These are phyloP conservation scores for Entelurus aequoreus DNA, from an alignment of 2,113 vertebrate species.

Conservation along the genomic window DNA sequence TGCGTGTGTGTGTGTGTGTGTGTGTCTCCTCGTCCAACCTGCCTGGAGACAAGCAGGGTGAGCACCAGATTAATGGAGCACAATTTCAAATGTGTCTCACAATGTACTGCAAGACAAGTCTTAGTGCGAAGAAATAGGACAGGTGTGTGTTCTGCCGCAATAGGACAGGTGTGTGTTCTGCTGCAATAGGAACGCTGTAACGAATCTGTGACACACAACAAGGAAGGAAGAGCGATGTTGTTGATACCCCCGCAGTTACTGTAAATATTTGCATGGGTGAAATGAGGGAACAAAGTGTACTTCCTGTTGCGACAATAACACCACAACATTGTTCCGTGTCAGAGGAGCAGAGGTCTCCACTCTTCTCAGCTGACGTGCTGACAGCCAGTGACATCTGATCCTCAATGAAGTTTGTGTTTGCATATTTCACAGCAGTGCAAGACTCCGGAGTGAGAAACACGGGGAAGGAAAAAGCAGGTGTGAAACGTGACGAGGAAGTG, in stretches of 20 bases:
- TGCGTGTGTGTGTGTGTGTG: slow-evolving; percentile 34
- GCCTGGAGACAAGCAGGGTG: slow-evolving; percentile 50
- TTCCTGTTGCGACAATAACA: slow-evolving; percentile 56
- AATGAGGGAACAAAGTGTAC: slow-evolving; percentile 64
- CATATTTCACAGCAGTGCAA: neutral
- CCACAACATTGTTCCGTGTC: neutral
- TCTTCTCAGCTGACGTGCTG: neutral
- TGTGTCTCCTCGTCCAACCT: slow-evolving; percentile 42
- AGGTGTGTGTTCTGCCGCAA: too few relatives aligned
- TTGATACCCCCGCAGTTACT: slow-evolving; percentile 56
- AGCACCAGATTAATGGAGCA: slow-evolving; percentile 49
- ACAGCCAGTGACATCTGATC: neutral
- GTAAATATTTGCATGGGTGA: slow-evolving; percentile 69
- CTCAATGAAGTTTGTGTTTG: neutral
- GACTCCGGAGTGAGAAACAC: too few relatives aligned
- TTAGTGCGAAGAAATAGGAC: slow-evolving; percentile 6
- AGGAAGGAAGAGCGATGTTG: slow-evolving; percentile 46
- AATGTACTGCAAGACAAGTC: neutral
- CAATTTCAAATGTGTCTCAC: slow-evolving; percentile 55
- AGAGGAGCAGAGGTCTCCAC: neutral
- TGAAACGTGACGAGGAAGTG: neutral
- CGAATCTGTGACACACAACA: slow-evolving; percentile 25
- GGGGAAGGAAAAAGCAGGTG: neutral
- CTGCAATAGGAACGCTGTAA: slow-evolving; percentile 21
- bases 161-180: slow-evolving; percentile 1